Evolutionary conservation across 2,888 invertebrate species (phyloP).

Genomic region (Serripes groenlandicus): DNA sequence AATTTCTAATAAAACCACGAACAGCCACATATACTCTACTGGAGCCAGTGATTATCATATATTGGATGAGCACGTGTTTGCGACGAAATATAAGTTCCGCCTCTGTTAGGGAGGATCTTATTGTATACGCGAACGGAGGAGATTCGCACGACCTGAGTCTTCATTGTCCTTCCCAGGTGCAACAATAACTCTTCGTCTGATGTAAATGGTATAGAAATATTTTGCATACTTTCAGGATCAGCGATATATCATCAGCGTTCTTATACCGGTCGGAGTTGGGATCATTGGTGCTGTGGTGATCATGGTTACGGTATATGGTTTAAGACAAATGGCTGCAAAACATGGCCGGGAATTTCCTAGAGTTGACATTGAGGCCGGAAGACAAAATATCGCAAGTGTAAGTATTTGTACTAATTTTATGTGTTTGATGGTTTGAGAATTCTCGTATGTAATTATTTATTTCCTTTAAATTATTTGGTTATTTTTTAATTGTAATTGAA

Average conservation of each 20-base stretch:
- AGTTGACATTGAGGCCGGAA: conserved; percentile 25
- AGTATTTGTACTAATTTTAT: neutral
- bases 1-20: no score
- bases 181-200: neutral
- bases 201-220: neutral
- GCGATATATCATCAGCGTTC: conserved; percentile 47
- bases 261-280: conserved; percentile 49
- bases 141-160: no score
- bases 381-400: conserved; percentile 46
- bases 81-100: no score
- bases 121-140: no score
- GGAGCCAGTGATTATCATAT: no score
- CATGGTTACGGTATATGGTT: conserved; percentile 39
- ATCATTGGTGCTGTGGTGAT: conserved; percentile 46
- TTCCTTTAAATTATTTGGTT: no score
- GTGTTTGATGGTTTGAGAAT: no score
- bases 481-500: no score
- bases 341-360: conserved; percentile 27
- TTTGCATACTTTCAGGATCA: conserved; percentile 37
- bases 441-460: no score
- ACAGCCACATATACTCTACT: no score
- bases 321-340: conserved; percentile 41
- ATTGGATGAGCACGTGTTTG: no score
- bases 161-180: neutral
- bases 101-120: no score